A percentile compares a stretch with the other conserved stretches of the same genome.
Evolutionary conservation across 2,888 invertebrate species (phyloP).

Genomic region (Julus scandinavius): DNA sequence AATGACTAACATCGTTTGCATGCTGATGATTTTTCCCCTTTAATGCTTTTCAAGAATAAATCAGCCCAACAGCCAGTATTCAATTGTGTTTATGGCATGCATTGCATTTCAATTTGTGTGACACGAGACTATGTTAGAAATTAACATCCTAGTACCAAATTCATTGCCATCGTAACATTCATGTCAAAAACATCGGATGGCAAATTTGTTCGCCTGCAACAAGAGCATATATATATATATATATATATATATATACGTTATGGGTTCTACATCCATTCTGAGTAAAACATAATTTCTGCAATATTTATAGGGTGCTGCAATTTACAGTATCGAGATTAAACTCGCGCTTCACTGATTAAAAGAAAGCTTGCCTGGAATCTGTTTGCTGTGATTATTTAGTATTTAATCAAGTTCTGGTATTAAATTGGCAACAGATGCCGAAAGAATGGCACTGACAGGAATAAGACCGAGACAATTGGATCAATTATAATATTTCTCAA

Average conservation of each 20-base stretch:
- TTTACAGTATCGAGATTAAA: slow-evolving; percentile 40
- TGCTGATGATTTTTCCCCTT: not conserved
- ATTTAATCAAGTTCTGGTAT: slow-evolving; percentile 11
- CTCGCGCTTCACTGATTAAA: slow-evolving; percentile 42
- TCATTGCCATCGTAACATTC: slow-evolving; percentile 1
- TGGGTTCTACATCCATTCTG: not conserved
- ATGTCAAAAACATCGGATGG: slow-evolving; percentile 36
- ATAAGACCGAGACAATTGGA: not conserved
- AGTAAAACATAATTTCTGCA: not conserved
- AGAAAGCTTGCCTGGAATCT: not conserved
- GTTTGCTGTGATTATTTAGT: slow-evolving; percentile 20
- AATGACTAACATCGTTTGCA: not conserved
- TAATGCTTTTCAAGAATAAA: not conserved
- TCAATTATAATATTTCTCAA: not conserved
- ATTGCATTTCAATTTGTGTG: not conserved
- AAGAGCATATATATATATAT: too few relatives aligned
- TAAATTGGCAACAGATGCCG: not conserved
- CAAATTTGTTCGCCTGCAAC: not conserved
- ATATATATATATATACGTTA: too few relatives aligned
- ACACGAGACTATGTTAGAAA: not conserved
- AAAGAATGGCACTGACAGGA: not conserved
- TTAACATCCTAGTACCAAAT: slow-evolving; percentile 1
- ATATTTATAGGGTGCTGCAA: slow-evolving; percentile 19
- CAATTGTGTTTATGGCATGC: not conserved
- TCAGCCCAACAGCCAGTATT: not conserved